Evolutionary conservation across 2,888 invertebrate species (phyloP).

Genomic region (Eueremaeus valkanovi): DNA sequence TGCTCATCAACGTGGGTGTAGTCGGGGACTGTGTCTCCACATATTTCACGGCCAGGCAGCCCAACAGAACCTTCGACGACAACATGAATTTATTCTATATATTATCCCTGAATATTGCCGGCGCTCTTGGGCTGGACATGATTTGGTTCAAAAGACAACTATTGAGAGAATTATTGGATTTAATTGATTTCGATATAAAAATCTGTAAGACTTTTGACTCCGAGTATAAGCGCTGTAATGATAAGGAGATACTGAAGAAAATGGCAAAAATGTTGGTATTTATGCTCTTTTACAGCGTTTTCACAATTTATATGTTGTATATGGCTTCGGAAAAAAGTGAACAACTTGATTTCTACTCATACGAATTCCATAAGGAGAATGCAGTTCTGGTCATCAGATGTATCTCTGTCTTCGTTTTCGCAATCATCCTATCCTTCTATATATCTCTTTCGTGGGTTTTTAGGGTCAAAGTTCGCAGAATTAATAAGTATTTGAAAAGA

Average conservation of each 20-base stretch:
- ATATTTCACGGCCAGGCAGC: not conserved
- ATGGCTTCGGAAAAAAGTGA: not conserved
- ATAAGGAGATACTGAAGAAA: not conserved
- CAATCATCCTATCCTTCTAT: not conserved
- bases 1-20: not conserved
- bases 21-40: not conserved
- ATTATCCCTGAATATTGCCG: not conserved
- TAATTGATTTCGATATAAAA: not conserved
- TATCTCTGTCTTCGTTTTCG: not conserved
- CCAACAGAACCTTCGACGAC: not conserved
- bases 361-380: not conserved
- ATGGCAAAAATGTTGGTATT: not conserved
- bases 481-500: not conserved
- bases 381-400: not conserved
- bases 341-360: not conserved
- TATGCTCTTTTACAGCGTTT: not conserved
- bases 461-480: not conserved
- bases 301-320: not conserved
- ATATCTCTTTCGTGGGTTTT: conserved; percentile 3
- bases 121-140: not conserved
- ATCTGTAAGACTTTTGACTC: not conserved
- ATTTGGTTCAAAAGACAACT: not conserved
- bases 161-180: not conserved
- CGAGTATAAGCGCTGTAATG: not conserved
- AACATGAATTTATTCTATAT: not conserved